These are phyloP conservation scores for Brachionus manjavacas DNA, from an alignment of 1,140 invertebrate species.

Conservation along the genomic window DNA sequence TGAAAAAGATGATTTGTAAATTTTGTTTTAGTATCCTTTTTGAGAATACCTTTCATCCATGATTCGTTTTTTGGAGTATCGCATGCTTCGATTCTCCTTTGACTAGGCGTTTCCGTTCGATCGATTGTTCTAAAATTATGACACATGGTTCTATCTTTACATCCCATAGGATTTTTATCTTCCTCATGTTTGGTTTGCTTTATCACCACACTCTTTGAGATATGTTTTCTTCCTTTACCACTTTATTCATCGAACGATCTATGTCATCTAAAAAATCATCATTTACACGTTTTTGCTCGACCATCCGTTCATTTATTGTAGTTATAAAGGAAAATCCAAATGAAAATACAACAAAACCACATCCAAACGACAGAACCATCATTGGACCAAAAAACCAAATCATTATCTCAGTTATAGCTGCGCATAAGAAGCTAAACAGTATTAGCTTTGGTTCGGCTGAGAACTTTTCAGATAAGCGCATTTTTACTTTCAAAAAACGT, in stretches of 20 bases:
- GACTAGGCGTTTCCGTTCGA: not conserved
- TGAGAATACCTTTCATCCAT: not conserved
- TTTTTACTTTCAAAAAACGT: not conserved
- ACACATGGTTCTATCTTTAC: not conserved
- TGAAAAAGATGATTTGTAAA: too few species aligned
- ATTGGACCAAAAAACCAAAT: not conserved
- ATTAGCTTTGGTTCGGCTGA: not conserved
- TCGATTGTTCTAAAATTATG: not conserved
- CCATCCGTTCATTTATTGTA: not conserved
- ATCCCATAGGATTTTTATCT: not conserved
- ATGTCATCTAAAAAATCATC: not conserved
- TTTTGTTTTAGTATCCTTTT: not conserved
- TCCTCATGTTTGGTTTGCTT: not conserved
- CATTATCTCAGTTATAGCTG: not conserved
- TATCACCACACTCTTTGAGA: not conserved
- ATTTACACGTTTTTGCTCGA: not conserved
- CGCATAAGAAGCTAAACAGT: not conserved
- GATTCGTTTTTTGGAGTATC: not conserved
- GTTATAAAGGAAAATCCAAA: not conserved
- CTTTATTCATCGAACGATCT: not conserved
- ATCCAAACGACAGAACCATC: not conserved
- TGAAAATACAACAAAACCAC: not conserved
- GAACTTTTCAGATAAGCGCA: not conserved
- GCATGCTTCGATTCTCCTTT: not conserved
- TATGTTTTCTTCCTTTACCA: not conserved